phyloP scores from a whole-genome alignment of 2,888 invertebrate genomes.

The Drosophila meridionalis region DNA sequence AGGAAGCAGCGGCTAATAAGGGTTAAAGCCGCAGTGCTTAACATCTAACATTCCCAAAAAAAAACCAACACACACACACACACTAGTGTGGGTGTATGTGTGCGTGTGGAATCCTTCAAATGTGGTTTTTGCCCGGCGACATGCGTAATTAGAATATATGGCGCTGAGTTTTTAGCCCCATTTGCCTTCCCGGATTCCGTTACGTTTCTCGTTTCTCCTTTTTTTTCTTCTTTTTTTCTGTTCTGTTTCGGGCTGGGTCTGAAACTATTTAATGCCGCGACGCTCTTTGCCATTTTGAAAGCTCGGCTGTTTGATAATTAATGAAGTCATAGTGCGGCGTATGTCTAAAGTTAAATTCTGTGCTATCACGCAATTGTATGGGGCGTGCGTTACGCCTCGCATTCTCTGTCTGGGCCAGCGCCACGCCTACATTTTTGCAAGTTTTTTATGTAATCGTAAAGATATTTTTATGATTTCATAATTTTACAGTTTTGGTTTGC shows the following conservation, averaged over 20 bases:
- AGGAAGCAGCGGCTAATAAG: conserved; percentile 71
- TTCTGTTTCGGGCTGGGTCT: conserved; percentile 25
- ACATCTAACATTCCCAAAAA: conserved; percentile 51
- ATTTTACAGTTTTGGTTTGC: conserved; percentile 74
- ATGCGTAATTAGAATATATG: conserved; percentile 75
- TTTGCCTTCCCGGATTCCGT: conserved; percentile 1
- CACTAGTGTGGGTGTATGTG: conserved; percentile 6
- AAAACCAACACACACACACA: conserved; percentile 13
- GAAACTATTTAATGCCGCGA: conserved; percentile 53
- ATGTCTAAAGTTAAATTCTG: conserved; percentile 77
- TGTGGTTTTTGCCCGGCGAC: conserved; percentile 56
- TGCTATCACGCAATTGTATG: conserved; percentile 73
- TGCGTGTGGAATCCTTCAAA: conserved; percentile 70
- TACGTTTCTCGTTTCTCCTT: background rate
- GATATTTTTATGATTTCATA: conserved; percentile 82
- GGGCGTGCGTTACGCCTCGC: conserved; percentile 9
- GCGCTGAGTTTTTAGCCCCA: conserved; percentile 48
- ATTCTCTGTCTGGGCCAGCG: conserved; percentile 33
- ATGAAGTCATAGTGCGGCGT: conserved; percentile 74
- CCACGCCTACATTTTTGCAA: conserved; percentile 67
- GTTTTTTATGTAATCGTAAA: conserved; percentile 77
- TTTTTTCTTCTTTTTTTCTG: background rate
- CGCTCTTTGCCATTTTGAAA: conserved; percentile 62
- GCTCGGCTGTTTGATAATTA: conserved; percentile 76
- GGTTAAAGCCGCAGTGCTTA: conserved; percentile 72